Evolutionary conservation across 2,113 vertebrate genomes (phyloP).

Genomic region (Callopanchax toddi): DNA sequence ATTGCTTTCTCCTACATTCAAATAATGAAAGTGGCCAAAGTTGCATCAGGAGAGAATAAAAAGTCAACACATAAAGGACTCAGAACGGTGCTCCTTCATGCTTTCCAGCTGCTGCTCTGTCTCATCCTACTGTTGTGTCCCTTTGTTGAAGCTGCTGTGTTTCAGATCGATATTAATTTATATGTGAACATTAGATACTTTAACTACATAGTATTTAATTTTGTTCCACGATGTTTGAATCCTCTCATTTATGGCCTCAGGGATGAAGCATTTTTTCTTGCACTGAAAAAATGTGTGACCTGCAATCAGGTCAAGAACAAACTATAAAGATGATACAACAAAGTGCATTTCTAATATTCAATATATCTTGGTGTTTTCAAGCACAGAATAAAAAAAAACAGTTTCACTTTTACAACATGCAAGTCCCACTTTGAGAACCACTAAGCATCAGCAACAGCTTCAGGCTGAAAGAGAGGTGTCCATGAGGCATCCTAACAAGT

Average conservation of each 20-base stretch:
- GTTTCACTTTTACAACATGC: no score
- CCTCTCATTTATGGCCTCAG: conserved; percentile 69
- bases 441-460: no score
- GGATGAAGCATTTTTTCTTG: conserved; percentile 40
- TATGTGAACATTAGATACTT: conserved; percentile 20
- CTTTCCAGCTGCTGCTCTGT: conserved; percentile 65
- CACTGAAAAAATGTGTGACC: conserved; percentile 10
- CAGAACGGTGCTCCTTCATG: conserved; percentile 66
- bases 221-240: conserved; percentile 55
- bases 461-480: no score
- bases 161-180: background rate
- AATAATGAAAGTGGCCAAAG: conserved; percentile 59
- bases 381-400: no score
- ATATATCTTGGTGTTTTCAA: background rate
- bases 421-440: no score
- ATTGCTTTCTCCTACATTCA: conserved; percentile 57
- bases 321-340: background rate
- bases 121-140: conserved; percentile 63
- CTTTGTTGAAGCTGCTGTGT: conserved; percentile 43
- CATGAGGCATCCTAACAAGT: no score
- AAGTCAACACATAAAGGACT: conserved; percentile 55
- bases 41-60: conserved; percentile 46
- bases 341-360: background rate
- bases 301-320: background rate
- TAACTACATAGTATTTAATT: conserved; percentile 43